Evolutionary conservation across 1,140 invertebrate genomes (phyloP).

Genomic region (Rhyzopertha dominica): DNA sequence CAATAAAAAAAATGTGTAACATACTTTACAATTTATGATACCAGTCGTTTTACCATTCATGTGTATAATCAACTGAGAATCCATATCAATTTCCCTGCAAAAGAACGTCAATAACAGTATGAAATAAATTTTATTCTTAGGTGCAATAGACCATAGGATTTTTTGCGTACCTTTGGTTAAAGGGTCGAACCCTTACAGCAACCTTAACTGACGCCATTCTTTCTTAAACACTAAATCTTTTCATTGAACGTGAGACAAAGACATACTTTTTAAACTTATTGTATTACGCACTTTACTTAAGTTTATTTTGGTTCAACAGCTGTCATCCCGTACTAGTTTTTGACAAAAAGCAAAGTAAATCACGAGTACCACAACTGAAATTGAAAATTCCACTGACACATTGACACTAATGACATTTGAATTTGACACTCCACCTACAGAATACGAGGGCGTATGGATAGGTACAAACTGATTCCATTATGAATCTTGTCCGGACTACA

Average conservation of each 20-base stretch:
- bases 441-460: too few species aligned
- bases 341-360: too few species aligned
- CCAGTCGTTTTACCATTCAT: conserved; percentile 84
- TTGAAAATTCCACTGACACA: too few species aligned
- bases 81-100: conserved; percentile 78
- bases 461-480: too few species aligned
- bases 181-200: conserved; percentile 73
- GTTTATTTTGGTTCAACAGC: conserved; percentile 16
- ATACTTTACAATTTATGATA: conserved; percentile 74
- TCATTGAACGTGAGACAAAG: conserved; percentile 4
- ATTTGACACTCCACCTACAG: too few species aligned
- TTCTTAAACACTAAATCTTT: conserved; percentile 11
- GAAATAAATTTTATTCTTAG: conserved; percentile 25
- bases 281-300: conserved; percentile 1
- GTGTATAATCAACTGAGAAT: conserved; percentile 75
- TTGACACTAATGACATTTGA: too few species aligned
- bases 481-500: too few species aligned
- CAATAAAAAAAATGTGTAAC: conserved; percentile 19
- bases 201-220: conserved; percentile 75
- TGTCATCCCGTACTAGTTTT: too few species aligned
- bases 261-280: too few species aligned
- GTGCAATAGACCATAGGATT: conserved; percentile 37
- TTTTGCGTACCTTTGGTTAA: conserved; percentile 67
- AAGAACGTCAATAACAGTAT: conserved; percentile 25
- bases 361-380: too few species aligned